Evolutionary conservation across 2,113 vertebrate genomes (phyloP).

Genomic region (Cochlearius cochlearius): DNA sequence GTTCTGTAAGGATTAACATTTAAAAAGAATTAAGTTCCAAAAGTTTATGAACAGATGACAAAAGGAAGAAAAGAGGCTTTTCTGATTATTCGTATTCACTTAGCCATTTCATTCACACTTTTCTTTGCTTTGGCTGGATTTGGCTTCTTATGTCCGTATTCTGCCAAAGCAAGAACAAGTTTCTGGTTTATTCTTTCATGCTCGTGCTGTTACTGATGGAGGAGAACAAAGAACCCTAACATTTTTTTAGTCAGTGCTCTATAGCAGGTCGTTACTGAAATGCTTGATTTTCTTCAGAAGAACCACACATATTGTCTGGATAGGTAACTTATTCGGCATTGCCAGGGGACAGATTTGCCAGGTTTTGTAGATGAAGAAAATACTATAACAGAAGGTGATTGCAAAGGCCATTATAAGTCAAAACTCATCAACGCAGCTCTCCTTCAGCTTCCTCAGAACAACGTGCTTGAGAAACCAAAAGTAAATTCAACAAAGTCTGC

Average conservation of each 20-base stretch:
- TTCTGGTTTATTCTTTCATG: neutral
- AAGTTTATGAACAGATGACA: neutral
- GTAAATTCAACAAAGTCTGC: conserved; percentile 48
- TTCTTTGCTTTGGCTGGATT: neutral
- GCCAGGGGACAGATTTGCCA: neutral
- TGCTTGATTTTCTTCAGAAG: neutral
- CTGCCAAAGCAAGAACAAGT: neutral
- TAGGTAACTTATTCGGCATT: neutral
- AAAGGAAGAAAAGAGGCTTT: neutral
- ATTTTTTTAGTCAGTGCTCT: neutral
- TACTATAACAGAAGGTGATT: neutral
- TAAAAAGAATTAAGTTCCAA: neutral
- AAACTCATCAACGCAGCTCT: conserved; percentile 3
- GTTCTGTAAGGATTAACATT: neutral
- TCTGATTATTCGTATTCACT: neutral
- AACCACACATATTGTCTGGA: neutral
- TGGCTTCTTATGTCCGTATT: neutral
- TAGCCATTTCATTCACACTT: neutral
- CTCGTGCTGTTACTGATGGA: neutral
- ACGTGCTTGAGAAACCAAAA: conserved; percentile 41
- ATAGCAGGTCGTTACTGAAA: neutral
- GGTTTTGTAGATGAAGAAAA: neutral
- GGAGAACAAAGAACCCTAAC: neutral
- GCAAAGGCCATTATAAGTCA: neutral
- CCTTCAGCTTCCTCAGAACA: conserved; percentile 26